A percentile compares a stretch with the other conserved stretches of the same genome.
phyloP scores from a whole-genome alignment of 2,113 vertebrate genomes.

The Melospiza georgiana region DNA sequence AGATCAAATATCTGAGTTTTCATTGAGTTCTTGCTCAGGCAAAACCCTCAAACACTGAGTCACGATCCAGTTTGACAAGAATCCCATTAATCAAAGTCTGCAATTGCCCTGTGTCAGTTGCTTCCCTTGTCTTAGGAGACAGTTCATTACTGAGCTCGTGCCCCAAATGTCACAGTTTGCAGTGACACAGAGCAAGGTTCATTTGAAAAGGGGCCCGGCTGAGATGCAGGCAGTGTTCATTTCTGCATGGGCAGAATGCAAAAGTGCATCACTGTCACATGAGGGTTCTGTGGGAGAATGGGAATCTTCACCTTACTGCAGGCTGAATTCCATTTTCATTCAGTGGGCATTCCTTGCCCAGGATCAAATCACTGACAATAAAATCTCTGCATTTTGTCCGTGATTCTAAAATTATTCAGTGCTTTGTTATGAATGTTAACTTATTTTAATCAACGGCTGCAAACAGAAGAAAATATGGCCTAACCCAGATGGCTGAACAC shows the following conservation, averaged over 20 bases:
- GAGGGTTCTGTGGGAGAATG: background rate
- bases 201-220: background rate
- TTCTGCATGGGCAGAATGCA: background rate
- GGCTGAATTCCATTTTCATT: background rate
- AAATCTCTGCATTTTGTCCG: background rate
- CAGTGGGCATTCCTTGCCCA: background rate
- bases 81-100: background rate
- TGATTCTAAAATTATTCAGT: background rate
- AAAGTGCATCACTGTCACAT: background rate
- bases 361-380: background rate
- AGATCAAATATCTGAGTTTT: background rate
- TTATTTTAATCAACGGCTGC: background rate
- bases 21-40: background rate
- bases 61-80: background rate
- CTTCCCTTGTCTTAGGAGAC: background rate
- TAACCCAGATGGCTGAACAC: background rate
- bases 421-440: background rate
- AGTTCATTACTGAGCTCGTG: background rate
- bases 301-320: background rate
- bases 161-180: background rate
- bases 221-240: background rate
- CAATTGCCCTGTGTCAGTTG: background rate
- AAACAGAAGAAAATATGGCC: background rate
- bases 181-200: background rate
- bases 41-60: background rate